These are phyloP conservation scores for Lophochroa leadbeateri DNA, from an alignment of 2,113 vertebrate species.

Conservation along the genomic window DNA sequence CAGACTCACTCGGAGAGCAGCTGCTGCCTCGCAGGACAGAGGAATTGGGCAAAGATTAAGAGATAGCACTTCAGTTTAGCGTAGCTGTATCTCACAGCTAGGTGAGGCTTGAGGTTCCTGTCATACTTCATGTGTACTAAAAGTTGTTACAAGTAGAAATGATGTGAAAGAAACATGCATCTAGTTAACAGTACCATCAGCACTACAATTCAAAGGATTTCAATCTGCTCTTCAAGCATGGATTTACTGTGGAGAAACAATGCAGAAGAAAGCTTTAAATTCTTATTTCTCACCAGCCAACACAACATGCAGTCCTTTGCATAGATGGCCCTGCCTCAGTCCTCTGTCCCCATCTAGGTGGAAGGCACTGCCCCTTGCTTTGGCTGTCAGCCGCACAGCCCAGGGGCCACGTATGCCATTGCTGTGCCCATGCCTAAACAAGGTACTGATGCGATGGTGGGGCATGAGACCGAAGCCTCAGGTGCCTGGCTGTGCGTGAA, in stretches of 20 bases:
- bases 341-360: neutral
- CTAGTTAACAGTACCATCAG: neutral
- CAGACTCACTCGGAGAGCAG: fast-evolving
- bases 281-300: neutral
- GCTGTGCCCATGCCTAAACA: neutral
- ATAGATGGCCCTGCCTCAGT: neutral
- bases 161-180: neutral
- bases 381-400: neutral
- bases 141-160: neutral
- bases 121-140: fast-evolving
- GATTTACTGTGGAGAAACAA: neutral
- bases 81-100: neutral
- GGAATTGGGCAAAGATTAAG: fast-evolving
- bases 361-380: neutral
- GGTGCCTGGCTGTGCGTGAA: neutral
- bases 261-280: neutral
- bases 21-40: neutral
- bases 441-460: neutral
- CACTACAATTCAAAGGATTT: neutral
- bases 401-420: fast-evolving
- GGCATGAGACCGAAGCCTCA: neutral
- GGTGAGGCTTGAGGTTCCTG: neutral
- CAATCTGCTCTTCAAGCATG: neutral
- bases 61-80: fast-evolving
- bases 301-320: neutral